Conservation (phyloP, 2,888 invertebrate species). For the Tenodera sinensis region DNA sequence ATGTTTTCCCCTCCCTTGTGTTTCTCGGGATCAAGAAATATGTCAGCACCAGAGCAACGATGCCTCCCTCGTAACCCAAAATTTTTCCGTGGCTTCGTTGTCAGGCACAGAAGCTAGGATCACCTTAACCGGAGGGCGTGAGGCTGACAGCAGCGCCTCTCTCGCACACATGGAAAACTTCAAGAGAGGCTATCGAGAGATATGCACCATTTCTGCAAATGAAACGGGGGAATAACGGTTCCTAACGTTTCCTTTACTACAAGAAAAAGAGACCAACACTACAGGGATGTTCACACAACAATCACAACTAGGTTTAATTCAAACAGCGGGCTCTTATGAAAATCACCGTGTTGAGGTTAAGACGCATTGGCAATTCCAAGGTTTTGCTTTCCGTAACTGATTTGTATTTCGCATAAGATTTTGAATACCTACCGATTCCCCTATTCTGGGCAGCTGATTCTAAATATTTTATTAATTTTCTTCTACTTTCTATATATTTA, state of each 20-base stretch:
- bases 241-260: background rate
- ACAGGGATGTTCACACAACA: no score
- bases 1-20: background rate
- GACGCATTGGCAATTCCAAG: no score
- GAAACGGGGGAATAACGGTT: background rate
- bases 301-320: no score
- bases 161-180: constrained; percentile 1
- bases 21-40: constrained; percentile 45
- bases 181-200: background rate
- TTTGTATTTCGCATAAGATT: no score
- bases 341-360: no score
- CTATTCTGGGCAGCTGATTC: no score
- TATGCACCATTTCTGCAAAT: background rate
- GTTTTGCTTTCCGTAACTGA: no score
- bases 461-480: no score
- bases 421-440: no score
- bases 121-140: constrained; percentile 29
- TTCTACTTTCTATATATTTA: no score
- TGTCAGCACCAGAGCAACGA: constrained; percentile 41
- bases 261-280: background rate
- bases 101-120: constrained; percentile 27
- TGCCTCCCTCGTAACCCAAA: constrained; percentile 14
- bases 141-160: constrained; percentile 22
- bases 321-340: no score
- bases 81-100: constrained; percentile 28